Base-by-base conservation (phyloP, 2,113 vertebrate species). In the Dromiciops gliroides region DNA sequence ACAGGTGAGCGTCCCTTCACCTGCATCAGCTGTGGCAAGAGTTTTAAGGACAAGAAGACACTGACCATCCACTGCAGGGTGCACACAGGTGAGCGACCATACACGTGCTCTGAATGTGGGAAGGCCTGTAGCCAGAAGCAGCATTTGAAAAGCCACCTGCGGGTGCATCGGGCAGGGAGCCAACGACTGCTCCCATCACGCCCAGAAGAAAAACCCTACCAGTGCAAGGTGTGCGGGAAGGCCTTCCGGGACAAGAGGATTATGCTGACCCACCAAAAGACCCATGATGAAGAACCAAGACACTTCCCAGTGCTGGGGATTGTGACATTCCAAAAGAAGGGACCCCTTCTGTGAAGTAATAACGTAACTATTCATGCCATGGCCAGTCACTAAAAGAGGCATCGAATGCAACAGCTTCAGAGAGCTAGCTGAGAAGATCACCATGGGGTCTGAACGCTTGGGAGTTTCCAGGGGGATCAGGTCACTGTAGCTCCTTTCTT, bases 51-150 rank as follows among this genome's bases (percentile, higher is more conserved):
- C 1, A 47, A 88, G 92, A 24, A 10, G 11, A 47, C 75, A 2
- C 75, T 96, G 47, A 52, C 92, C 2, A 89, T 89, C 49, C 75
- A 93, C 89, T 53, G 51, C 28, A 3, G 47, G 51, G 90, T 90
- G 25, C 95, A 97, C 95, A 97, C 91, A 92, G 95, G 94, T 11
- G 89, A 97, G 51, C 50, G 91, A 83, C 95, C 95, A 6, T 95
- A 56, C 25, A 83, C 90, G 28, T 95, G 91, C 49, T 31, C 94
- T 1, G 19, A 90, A 51, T 47, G 94, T 28, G 16, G 95, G 11
- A 94, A 92, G 48, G 93, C 53, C 94, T 95, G 94, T 37, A 48
- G 60, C 89, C 96, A 94, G 48, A 96, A 94, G 91, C 88, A 97
- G 93, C 95, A 89, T 37, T 92, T 96, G n/a, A 0, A 92, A 83